phyloP scores from a whole-genome alignment of 2,888 invertebrate species.

The Trissoscelio sp. region DNA sequence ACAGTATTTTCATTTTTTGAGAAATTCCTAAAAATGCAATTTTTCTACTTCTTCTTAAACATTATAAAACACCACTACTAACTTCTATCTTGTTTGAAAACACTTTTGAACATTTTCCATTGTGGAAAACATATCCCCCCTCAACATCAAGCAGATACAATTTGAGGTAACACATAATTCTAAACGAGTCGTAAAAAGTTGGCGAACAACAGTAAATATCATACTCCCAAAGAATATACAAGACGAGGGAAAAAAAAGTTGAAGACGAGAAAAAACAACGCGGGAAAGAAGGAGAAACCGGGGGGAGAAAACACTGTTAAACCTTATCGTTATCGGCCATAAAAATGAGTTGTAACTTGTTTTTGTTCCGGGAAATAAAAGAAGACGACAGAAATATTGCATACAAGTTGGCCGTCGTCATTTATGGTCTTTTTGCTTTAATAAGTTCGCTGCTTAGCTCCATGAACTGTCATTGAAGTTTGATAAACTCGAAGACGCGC shows the following conservation, averaged over 20 bases:
- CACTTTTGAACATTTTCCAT: conserved; percentile 16
- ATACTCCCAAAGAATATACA: conserved; percentile 40
- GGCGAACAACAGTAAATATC: conserved; percentile 45
- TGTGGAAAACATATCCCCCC: background rate
- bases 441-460: conserved; percentile 53
- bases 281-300: background rate
- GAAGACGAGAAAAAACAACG: background rate
- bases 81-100: conserved; percentile 3
- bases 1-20: no score
- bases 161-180: conserved; percentile 47
- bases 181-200: conserved; percentile 53
- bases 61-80: background rate
- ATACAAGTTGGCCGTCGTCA: conserved; percentile 38
- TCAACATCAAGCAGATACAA: conserved; percentile 24
- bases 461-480: conserved; percentile 63
- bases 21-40: no score
- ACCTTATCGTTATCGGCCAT: conserved; percentile 56
- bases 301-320: conserved; percentile 19
- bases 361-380: conserved; percentile 32
- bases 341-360: conserved; percentile 61
- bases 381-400: conserved; percentile 31
- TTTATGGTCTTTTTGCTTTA: conserved; percentile 46
- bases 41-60: no score
- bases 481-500: conserved; percentile 62
- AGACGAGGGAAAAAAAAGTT: conserved; percentile 2